These are phyloP conservation scores for Andrena hattorfiana DNA, from an alignment of 2,888 invertebrate species.

Conservation along the genomic window DNA sequence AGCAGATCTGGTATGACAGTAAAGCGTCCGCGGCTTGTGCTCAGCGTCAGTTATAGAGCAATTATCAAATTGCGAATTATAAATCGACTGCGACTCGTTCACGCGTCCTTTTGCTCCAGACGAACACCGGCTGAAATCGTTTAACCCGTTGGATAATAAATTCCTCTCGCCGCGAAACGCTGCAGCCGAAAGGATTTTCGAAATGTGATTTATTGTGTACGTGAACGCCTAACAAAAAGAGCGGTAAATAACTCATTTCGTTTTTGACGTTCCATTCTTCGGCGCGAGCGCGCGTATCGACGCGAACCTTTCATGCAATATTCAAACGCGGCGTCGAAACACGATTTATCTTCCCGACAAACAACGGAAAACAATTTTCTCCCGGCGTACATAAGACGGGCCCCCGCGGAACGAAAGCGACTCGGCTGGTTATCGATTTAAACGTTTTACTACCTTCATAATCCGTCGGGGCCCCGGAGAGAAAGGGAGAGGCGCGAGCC, in stretches of 20 bases:
- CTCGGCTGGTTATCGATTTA: conserved; percentile 62
- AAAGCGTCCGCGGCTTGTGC: neutral
- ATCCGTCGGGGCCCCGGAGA: conserved; percentile 44
- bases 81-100: neutral
- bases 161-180: conserved; percentile 28
- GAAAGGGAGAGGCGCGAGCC: conserved; percentile 8
- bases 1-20: neutral
- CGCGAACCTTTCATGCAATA: conserved; percentile 39
- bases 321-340: conserved; percentile 45
- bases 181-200: conserved; percentile 42
- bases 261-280: conserved; percentile 46
- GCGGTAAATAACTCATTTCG: conserved; percentile 54
- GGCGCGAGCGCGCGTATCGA: conserved; percentile 3
- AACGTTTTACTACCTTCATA: conserved; percentile 64
- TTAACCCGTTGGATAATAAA: conserved; percentile 40
- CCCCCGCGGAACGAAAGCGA: neutral
- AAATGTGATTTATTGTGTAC: conserved; percentile 48
- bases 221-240: conserved; percentile 31
- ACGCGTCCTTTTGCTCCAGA: neutral
- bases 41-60: too few relatives aligned
- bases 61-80: conserved; percentile 17
- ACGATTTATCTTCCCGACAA: conserved; percentile 47
- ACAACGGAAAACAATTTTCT: conserved; percentile 44
- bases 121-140: conserved; percentile 26
- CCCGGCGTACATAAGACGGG: conserved; percentile 15